A percentile compares a stretch with the other conserved stretches of the same genome.
Evolutionary conservation across 2,797 vertebrate species (phyloP).

Genomic region (Tiaroga cobitis): DNA sequence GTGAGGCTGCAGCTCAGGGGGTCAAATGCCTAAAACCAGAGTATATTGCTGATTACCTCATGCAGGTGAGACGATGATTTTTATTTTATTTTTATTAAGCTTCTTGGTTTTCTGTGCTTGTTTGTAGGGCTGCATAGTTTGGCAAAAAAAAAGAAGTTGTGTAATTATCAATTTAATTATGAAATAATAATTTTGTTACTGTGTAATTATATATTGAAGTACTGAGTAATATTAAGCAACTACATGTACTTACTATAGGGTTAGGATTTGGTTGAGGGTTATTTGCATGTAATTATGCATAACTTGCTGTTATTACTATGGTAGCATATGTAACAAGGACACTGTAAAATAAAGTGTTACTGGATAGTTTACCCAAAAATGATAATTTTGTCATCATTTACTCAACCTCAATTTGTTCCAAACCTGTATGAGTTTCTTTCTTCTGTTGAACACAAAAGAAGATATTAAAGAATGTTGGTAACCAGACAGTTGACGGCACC

Average conservation of each 20-base stretch:
- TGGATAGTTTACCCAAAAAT: no score
- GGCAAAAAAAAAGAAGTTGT: neutral
- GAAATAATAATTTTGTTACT: neutral
- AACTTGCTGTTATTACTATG: no score
- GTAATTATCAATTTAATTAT: neutral
- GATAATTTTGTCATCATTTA: no score
- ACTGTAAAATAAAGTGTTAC: no score
- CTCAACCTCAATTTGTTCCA: no score
- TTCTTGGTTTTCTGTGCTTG: neutral
- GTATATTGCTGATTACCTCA: conserved; percentile 96
- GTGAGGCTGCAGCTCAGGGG: conserved; percentile 82
- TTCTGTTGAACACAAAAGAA: no score
- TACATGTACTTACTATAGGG: neutral
- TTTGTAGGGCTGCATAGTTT: neutral
- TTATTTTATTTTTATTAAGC: neutral
- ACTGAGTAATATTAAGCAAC: neutral
- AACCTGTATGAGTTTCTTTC: no score
- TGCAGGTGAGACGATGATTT: conserved; percentile 81
- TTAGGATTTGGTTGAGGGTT: neutral
- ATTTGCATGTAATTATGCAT: neutral
- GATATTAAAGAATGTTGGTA: no score
- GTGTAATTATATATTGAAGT: neutral
- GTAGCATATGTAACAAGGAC: no score
- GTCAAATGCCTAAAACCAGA: conserved; percentile 91
- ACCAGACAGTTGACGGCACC: no score